Evolutionary conservation across 2,888 invertebrate species (phyloP), one percentile per base, ranked within the genome.

Genomic region (Mimachlamys varia): DNA sequence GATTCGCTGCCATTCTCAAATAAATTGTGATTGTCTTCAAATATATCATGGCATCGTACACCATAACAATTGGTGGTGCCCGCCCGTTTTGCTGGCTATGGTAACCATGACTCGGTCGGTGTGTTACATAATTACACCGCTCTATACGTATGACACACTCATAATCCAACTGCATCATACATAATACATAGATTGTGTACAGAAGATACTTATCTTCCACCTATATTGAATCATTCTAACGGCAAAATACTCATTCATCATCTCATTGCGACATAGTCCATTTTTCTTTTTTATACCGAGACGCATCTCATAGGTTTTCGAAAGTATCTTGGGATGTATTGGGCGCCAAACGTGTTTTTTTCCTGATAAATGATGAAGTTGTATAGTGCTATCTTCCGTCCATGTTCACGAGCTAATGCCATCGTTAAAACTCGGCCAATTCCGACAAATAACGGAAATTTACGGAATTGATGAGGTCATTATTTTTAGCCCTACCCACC

Each of bases 21-120:
- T 76, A 76, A 76, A 76, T 76, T 76, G 76, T 33, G 76, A 76
- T 33, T 22, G 76, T 76, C 76, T 76, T 76, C 76, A 76, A 76
- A 76, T 76, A 10, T 76, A 76, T 76, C 76, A 76, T 27, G 27
- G 2, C 1, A 76, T 76, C 76, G 44, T 27, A 13, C 33, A 33
- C 27, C n/a, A 76, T 76, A 76, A 76, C 76, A 76, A 76, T 76
- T 27, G 76, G 76, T 76, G 27, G 76, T 76, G 76, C 76, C 76
- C 27, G 76, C 76, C 27, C 76, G 76, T 76, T 76, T 76, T 27
- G 22, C 33, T 27, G 27, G 27, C 76, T 27, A 27, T 76, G 27
- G 27, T 76, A 27, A 10, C 76, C 33, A 27, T 33, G 76, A 76
- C 7, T 33, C 27, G 22, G 19, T 76, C 76, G n/a, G n/a, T 33